Evolutionary conservation across 2,888 invertebrate species (phyloP).

Genomic region (Xestobium rufovillosum): DNA sequence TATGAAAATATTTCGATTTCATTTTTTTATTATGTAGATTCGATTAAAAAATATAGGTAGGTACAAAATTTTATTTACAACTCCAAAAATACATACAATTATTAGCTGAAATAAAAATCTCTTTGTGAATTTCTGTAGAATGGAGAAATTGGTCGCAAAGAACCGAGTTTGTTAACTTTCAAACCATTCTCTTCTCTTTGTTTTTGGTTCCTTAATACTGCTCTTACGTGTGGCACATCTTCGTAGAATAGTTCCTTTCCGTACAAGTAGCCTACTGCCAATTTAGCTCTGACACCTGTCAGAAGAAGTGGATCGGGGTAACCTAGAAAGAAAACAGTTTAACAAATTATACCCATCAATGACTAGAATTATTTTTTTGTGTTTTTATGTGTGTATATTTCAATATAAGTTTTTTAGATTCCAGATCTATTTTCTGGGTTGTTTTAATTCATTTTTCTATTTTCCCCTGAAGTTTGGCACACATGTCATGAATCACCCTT

Average conservation of each 20-base stretch:
- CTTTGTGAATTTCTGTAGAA: too few species aligned
- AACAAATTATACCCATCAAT: background rate
- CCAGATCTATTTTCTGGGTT: background rate
- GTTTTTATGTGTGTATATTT: too few species aligned
- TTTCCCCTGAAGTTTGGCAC: too few species aligned
- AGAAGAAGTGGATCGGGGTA: constrained; percentile 53
- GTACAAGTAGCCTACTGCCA: constrained; percentile 49
- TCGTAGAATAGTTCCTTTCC: constrained; percentile 54
- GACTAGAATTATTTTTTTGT: too few species aligned
- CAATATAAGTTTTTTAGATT: background rate
- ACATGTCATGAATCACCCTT: too few species aligned
- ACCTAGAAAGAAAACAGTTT: constrained; percentile 29
- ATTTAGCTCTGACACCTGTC: constrained; percentile 51
- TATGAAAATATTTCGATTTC: too few species aligned
- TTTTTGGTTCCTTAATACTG: constrained; percentile 54
- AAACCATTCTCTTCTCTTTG: constrained; percentile 52
- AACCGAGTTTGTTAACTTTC: constrained; percentile 52
- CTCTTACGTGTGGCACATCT: constrained; percentile 57
- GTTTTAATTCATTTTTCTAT: background rate
- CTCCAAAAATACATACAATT: background rate
- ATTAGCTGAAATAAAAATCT: background rate
- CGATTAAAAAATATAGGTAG: too few species aligned
- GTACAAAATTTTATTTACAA: too few species aligned
- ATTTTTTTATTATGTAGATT: too few species aligned
- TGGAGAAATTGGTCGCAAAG: constrained; percentile 54